These are phyloP conservation scores for Eurystomus gularis DNA, from an alignment of 2,113 vertebrate genomes.

Conservation along the genomic window DNA sequence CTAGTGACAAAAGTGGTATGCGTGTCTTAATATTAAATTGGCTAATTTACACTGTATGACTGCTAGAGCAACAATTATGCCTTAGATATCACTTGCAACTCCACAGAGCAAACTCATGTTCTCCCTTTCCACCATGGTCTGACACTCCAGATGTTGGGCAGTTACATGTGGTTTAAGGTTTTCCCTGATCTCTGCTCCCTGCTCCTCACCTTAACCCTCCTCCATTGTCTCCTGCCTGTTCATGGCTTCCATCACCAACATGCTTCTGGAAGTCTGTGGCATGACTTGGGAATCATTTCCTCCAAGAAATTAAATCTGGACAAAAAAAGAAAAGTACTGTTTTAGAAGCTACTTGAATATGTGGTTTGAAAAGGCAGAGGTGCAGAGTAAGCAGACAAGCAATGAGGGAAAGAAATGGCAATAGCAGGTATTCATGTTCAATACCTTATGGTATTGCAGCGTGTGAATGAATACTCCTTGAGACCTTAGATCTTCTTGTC, in stretches of 20 bases:
- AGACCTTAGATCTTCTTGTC: background rate
- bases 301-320: background rate
- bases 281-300: background rate
- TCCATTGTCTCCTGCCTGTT: background rate
- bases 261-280: fast-evolving
- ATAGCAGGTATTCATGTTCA: background rate
- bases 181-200: background rate
- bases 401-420: background rate
- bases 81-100: background rate
- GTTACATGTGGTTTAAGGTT: background rate
- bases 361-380: background rate
- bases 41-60: background rate
- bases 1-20: slow-evolving; percentile 10
- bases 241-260: background rate
- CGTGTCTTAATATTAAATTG: slow-evolving; percentile 15
- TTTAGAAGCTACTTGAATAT: background rate
- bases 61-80: background rate
- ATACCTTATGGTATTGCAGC: background rate
- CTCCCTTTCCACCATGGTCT: background rate
- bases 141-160: background rate
- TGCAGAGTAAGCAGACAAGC: background rate
- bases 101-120: background rate
- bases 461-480: background rate
- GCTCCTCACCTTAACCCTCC: background rate
- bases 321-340: background rate